Base-by-base conservation (phyloP, 2,113 vertebrate genomes). In the Oncorhynchus masou region DNA sequence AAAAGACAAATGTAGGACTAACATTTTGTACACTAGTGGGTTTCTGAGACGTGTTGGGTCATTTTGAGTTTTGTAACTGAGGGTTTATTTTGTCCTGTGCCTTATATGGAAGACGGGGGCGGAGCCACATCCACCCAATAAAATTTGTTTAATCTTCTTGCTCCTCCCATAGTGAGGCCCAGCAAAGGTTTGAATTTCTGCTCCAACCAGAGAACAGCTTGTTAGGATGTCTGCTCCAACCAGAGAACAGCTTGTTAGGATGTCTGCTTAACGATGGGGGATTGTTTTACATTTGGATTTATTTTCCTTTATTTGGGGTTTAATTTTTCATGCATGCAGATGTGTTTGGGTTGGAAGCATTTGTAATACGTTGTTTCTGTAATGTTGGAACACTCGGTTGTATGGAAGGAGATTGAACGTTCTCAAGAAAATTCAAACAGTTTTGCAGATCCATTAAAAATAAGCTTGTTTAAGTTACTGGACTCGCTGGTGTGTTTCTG, bases 31-130 rank as follows among this genome's bases (percentile, higher is more conserved):
- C 94, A 84, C 94, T 95, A 88, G 94, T 95, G 93, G 93, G 91
- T 94, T 95, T 93, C 91, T 94, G 92, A 83, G 94, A 77, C 84
- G 90, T 95, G 92, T 94, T 95, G 89, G 90, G 93, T 93, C 92
- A 85, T 89, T 88, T 54, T 86, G 76, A 84, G 78, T 83, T 91
- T 88, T 93, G 95, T 92, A 89, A 93, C 92, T 93, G 91, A 89
- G 94, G 94, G 92, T 96, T 96, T 94, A 88, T 94, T 96, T 97
- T 95, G 96, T 98, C 95, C 95, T 95, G 97, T 98, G 96, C 96
- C 96, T 98, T 99, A 98, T 83, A 93, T 96, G 95, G 94, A 97
- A 95, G 89, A 95, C 90, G 93, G 94, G 88, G 91, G 89, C 76
- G 81, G 88, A 86, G 86, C 86, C 86, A 89, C 86, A 84, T 82